Evolutionary conservation across 2,113 vertebrate species (phyloP), one percentile per base, ranked within the genome.

Genomic region (Rhinogobius similis): DNA sequence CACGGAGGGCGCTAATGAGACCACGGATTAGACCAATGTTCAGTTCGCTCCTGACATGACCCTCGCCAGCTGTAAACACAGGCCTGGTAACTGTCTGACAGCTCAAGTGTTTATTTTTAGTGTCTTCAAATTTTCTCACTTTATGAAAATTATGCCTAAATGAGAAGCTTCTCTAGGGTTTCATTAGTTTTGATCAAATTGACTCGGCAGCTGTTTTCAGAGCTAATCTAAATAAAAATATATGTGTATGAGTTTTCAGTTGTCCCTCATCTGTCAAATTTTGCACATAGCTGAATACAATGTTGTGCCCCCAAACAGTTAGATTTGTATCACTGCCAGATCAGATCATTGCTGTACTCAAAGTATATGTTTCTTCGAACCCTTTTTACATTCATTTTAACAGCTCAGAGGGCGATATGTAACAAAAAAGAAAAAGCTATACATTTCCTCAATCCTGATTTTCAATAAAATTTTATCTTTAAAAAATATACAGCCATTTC

Each of bases 1-100:
- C 62, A 8, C 43, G 52, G 64, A 59, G 38, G 44, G 0, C 65
- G 7, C 44, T 67, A 70, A 84, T 74, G 84, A 82, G 76, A 56
- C 55, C 1, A 27, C 65, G 27, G 62, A 72, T 74, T 77, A 72
- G n/a, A 50, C 67, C 81, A 69, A 48, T 66, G 63, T 52, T 69
- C 26, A 10, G 44, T 27, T 10, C 62, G 59, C 48, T 2, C 29
- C 66, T 68, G 72, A 73, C 70, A 20, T 10, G 55, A 53, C 48
- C 72, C 43, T 58, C 5, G 1, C 39, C 58, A 23, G 70, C 67
- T 14, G 56, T 32, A 14, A 44, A 41, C 76, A 76, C 53, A 68
- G 72, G 73, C 52, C 71, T 46, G 63, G 53, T 13, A 55, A 32
- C 10, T 0, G 52, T 21, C 59, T 66, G 43, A 16, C 23, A 16